A percentile compares a stretch with the other conserved stretches of the same genome.
These are phyloP conservation scores for Habropoda laboriosa DNA, from an alignment of 1,140 invertebrate species.

Conservation along the genomic window DNA sequence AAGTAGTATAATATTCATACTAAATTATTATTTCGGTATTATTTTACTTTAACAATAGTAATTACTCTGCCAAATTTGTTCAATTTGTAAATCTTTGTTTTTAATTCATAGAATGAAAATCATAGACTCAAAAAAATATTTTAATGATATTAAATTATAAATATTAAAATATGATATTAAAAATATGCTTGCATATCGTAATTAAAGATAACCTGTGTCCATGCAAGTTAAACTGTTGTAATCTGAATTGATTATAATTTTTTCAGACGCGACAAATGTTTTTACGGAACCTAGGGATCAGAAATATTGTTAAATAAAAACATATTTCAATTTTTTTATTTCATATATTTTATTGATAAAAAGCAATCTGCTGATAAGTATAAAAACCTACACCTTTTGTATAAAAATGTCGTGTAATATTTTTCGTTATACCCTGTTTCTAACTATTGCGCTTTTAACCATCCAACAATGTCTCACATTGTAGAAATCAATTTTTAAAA, in stretches of 20 bases:
- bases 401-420: conserved; percentile 12
- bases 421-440: background rate
- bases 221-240: too few species aligned
- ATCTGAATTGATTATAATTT: too few species aligned
- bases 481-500: too few species aligned
- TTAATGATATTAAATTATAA: too few species aligned
- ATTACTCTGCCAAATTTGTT: too few species aligned
- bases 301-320: background rate
- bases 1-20: background rate
- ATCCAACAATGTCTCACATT: background rate
- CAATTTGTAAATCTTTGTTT: too few species aligned
- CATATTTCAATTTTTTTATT: background rate
- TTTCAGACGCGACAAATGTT: background rate
- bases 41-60: too few species aligned
- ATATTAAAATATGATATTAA: too few species aligned
- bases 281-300: background rate
- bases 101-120: too few species aligned
- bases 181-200: too few species aligned
- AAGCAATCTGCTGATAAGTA: background rate
- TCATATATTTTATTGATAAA: conserved; percentile 26
- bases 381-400: conserved; percentile 12
- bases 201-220: background rate
- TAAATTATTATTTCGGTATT: too few species aligned
- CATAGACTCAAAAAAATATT: too few species aligned
- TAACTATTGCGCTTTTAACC: background rate